Evolutionary conservation across 2,113 vertebrate genomes (phyloP).

Genomic region (human): GRCh38 chr7:81821501-81822000

Average conservation of each 20-base stretch:
- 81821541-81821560: not conserved
- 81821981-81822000: not conserved
- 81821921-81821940: not conserved
- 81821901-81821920: not conserved
- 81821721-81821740: not conserved
- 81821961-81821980: conserved; percentile 3
- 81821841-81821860: not conserved
- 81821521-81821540: not conserved
- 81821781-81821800: not conserved
- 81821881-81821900: not conserved
- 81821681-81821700: not conserved
- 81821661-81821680: not conserved
- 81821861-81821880: not conserved
- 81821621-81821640: not conserved
- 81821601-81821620: not conserved
- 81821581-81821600: not conserved
- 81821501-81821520: not conserved
- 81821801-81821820: not conserved
- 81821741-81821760: not conserved
- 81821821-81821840: not conserved
- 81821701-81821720: not conserved
- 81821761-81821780: not conserved
- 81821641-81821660: not conserved
- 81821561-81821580: not conserved
- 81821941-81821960: not conserved